Conservation (phyloP, 2,888 invertebrate species). For the Conops quadrifasciatus region DNA sequence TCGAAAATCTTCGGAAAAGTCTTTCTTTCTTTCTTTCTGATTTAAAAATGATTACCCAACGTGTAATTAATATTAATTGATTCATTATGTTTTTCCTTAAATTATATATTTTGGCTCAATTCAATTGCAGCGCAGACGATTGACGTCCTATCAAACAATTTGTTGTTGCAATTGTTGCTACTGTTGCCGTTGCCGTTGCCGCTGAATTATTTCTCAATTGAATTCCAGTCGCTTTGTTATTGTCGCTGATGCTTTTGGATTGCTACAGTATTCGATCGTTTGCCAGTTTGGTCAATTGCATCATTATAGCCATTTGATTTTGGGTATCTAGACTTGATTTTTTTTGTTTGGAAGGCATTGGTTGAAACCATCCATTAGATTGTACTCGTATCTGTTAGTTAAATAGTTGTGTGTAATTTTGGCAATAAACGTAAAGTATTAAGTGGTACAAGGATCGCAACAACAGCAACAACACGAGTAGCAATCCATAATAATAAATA, state of each 20-base stretch:
- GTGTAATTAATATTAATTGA: too few relatives aligned
- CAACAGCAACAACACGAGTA: neutral
- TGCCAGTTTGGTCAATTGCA: constrained; percentile 1
- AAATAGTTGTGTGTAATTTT: too few relatives aligned
- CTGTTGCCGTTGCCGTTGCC: neutral
- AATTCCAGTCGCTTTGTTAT: neutral
- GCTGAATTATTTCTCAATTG: constrained; percentile 4
- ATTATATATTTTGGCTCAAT: too few relatives aligned
- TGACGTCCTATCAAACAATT: neutral
- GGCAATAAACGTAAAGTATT: too few relatives aligned
- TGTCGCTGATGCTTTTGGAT: neutral
- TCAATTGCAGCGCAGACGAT: neutral
- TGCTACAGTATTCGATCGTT: neutral
- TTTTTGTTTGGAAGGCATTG: neutral
- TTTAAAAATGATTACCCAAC: too few relatives aligned
- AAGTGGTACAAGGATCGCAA: neutral
- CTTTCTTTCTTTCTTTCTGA: too few relatives aligned
- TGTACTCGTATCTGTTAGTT: too few relatives aligned
- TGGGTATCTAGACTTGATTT: neutral
- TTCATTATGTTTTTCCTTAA: too few relatives aligned
- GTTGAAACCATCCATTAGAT: too few relatives aligned
- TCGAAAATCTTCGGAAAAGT: too few relatives aligned
- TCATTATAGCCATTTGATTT: neutral
- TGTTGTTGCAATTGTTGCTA: constrained; percentile 6
- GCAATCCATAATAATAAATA: too few relatives aligned